Base-by-base conservation (phyloP, 2,888 invertebrate genomes). In the Lepeophtheirus nordmannii region DNA sequence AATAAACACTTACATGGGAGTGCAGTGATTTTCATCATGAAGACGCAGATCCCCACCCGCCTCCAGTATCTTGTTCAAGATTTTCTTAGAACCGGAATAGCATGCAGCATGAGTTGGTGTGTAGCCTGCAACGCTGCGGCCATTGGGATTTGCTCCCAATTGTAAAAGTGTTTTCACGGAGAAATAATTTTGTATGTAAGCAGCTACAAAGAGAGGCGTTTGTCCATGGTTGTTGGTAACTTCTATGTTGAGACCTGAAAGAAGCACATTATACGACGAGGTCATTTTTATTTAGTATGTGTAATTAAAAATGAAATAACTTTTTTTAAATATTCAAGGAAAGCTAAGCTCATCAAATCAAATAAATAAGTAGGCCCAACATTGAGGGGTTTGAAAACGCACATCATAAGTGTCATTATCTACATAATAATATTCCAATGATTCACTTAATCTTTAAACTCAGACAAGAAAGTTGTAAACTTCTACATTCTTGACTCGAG, bases 71-170 rank as follows among this genome's bases (percentile, higher is more conserved):
- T 72, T 70, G 20, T 72, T 71, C 17, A 78, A 67, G 38, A 75
- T 71, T 58, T 72, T 71, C 38, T 73, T 67, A 68, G 74, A 74
- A 3, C 76, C 76, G 57, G 70, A 70, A 68, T 72, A 76, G 67
- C 75, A 74, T 10, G 76, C 76, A 39, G 73, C 76, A 71, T 78
- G 78, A 11, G 77, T 72, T 20, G 78, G 74, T 1, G 78, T 78
- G 68, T 72, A 71, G 3, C 77, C 76, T 67, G 71, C 71, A 30
- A 70, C 71, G 68, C 75, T 74, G 68, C 75, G 73, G 57, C 75
- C 74, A 70, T 78, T 78, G n/a, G 78, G 76, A 69, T 77, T 73
- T 17, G 78, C 77, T 66, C 76, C 77, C 64, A 73, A 69, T 58
- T 72, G 70, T 30, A 78, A 70, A 14, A 78, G 72, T 23, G 73